These are phyloP conservation scores for Molorchus minor DNA, from an alignment of 2,888 invertebrate genomes.

Conservation along the genomic window DNA sequence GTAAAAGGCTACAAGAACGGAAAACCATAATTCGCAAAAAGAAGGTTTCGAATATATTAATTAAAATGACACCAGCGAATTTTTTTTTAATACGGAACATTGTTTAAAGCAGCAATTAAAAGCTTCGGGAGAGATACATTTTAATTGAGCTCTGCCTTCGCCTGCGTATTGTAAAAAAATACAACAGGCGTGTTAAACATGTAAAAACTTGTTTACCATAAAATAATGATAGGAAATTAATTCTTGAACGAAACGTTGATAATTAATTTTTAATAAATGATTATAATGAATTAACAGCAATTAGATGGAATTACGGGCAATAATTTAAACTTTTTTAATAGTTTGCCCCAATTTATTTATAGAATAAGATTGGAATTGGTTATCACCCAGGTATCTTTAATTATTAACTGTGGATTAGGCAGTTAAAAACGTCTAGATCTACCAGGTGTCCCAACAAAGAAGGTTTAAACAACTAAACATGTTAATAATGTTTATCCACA, in stretches of 20 bases:
- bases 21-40: neutral
- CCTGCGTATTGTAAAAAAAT: conserved; percentile 3
- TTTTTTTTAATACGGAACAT: neutral
- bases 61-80: conserved; percentile 5
- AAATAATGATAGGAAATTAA: conserved; percentile 13
- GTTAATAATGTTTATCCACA: too few relatives aligned
- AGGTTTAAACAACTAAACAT: too few relatives aligned
- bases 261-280: conserved; percentile 5
- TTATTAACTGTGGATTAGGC: too few relatives aligned
- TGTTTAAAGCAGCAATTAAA: neutral
- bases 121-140: neutral
- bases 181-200: neutral
- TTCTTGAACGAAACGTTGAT: neutral
- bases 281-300: neutral
- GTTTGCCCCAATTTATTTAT: too few relatives aligned
- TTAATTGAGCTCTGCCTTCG: conserved; percentile 7
- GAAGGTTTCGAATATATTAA: neutral
- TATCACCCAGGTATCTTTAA: too few relatives aligned
- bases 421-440: too few relatives aligned
- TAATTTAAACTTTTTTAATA: too few relatives aligned
- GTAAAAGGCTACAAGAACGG: neutral
- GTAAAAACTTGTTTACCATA: conserved; percentile 12
- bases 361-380: too few relatives aligned
- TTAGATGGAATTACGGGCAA: neutral
- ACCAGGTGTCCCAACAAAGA: too few relatives aligned